A percentile compares a stretch with the other conserved stretches of the same genome.
Evolutionary conservation across 2,113 vertebrate genomes (phyloP).

Genomic region (Chrysochloris asiatica): DNA sequence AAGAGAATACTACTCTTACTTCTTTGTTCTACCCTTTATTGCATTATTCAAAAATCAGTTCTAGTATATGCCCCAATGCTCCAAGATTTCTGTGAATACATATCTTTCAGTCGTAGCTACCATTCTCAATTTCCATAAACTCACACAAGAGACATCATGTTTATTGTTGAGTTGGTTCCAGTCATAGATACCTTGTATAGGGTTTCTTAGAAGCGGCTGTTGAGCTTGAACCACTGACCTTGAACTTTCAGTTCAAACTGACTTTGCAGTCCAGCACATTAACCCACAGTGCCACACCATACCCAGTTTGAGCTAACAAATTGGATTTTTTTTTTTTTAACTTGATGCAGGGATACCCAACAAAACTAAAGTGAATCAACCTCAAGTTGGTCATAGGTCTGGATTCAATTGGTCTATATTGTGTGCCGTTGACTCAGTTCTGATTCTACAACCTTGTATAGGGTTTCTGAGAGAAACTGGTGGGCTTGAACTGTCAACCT

Average conservation of each 20-base stretch:
- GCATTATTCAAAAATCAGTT: not conserved
- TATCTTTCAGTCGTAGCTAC: not conserved
- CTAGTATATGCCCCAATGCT: not conserved
- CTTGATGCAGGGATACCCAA: not conserved
- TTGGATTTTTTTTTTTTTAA: not conserved
- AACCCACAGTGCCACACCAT: no score
- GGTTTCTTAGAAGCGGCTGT: no score
- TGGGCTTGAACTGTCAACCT: no score
- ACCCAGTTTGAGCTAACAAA: not conserved
- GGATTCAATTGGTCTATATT: no score
- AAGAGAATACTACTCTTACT: not conserved
- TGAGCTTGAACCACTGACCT: no score
- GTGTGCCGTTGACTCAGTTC: no score
- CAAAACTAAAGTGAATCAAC: not conserved
- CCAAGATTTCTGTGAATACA: not conserved
- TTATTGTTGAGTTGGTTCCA: no score
- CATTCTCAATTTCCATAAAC: not conserved
- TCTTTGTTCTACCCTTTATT: not conserved
- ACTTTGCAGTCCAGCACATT: no score
- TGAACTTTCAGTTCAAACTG: no score
- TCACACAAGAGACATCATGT: not conserved
- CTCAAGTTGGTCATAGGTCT: not conserved
- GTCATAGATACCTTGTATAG: no score
- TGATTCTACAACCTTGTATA: no score
- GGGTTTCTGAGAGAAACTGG: no score